Evolutionary conservation across 2,113 vertebrate genomes (phyloP).

Genomic region (Blennius ocellaris): DNA sequence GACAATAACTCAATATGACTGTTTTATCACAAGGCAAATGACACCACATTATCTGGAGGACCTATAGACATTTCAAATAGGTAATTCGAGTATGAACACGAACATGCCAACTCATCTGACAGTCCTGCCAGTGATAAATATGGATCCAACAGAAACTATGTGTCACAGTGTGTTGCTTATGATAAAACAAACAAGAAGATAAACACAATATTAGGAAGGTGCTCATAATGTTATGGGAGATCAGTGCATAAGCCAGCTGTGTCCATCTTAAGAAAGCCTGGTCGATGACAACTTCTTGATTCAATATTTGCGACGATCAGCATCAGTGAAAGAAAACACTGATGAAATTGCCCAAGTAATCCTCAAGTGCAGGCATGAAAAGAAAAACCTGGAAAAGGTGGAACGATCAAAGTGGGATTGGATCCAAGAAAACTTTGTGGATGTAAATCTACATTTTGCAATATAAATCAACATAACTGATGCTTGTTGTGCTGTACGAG

Average conservation of each 20-base stretch:
- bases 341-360: conserved; percentile 4
- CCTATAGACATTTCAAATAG: too few relatives aligned
- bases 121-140: too few relatives aligned
- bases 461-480: conserved; percentile 6
- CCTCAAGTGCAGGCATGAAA: conserved; percentile 1
- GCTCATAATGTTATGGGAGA: too few relatives aligned
- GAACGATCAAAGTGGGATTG: conserved; percentile 21
- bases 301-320: background rate
- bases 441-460: conserved; percentile 8
- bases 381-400: background rate
- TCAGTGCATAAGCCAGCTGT: background rate
- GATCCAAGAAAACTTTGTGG: conserved; percentile 11
- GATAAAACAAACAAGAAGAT: too few relatives aligned
- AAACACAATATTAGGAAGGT: too few relatives aligned
- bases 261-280: background rate
- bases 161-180: too few relatives aligned
- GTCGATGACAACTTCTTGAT: background rate
- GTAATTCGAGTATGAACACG: too few relatives aligned
- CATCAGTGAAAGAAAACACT: background rate
- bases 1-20: too few relatives aligned
- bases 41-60: too few relatives aligned
- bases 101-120: too few relatives aligned
- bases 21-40: too few relatives aligned
- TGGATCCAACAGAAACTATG: too few relatives aligned
- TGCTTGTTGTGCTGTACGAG: conserved; percentile 13